These are phyloP conservation scores for Laothoe populi DNA, from an alignment of 2,888 invertebrate species.

Conservation along the genomic window DNA sequence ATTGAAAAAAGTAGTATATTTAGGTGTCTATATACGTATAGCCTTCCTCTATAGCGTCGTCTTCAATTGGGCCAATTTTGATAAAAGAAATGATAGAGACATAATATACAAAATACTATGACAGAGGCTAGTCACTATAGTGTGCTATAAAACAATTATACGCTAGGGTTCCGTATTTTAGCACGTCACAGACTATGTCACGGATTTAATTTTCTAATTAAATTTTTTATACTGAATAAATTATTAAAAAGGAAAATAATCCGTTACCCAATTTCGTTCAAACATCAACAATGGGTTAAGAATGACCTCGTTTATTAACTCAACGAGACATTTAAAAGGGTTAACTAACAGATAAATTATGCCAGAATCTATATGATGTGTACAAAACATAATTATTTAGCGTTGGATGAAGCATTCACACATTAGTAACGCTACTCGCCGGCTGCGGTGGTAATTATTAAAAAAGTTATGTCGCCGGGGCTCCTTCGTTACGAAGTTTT, in stretches of 20 bases:
- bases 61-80: too few relatives aligned
- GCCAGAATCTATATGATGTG: constrained; percentile 75
- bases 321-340: constrained; percentile 27
- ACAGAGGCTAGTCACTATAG: too few relatives aligned
- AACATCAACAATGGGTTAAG: constrained; percentile 11
- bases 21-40: too few relatives aligned
- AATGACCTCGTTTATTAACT: constrained; percentile 22
- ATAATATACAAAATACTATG: too few relatives aligned
- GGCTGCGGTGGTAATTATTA: constrained; percentile 76
- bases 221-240: too few relatives aligned
- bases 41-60: too few relatives aligned
- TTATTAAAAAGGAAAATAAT: neutral
- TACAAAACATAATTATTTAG: constrained; percentile 79
- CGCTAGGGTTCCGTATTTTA: too few relatives aligned
- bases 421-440: constrained; percentile 81
- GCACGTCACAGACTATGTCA: too few relatives aligned
- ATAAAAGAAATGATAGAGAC: too few relatives aligned
- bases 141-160: too few relatives aligned
- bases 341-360: constrained; percentile 63
- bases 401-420: constrained; percentile 73
- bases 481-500: constrained; percentile 37
- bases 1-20: too few relatives aligned
- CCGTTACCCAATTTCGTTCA: neutral
- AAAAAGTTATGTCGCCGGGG: constrained; percentile 57
- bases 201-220: too few relatives aligned